Base-by-base conservation (phyloP, 2,797 vertebrate genomes). In the Clangula hyemalis region DNA sequence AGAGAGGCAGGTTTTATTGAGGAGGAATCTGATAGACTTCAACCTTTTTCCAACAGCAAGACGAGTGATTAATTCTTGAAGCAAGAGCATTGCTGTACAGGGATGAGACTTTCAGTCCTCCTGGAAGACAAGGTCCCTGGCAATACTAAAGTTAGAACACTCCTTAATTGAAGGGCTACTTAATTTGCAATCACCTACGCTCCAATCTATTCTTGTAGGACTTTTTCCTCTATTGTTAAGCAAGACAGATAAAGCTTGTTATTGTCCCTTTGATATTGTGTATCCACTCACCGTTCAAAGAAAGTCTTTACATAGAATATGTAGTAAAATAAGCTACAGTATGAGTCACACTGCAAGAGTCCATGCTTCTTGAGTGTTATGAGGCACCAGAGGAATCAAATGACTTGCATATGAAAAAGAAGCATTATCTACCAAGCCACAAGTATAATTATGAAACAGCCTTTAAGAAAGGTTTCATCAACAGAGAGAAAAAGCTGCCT, bases 341-440 rank as follows among this genome's bases (percentile, higher is more conserved):
- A 77, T 47, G 89, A 49, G 70, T 94, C 86, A 92, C 71, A 65
- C 84, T 73, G 61, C 51, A 86, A 94, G 92, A 92, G 64, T 36
- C 84, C 47, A 30, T 12, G 49, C 41, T 41, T 92, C 91, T 75
- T 74, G 85, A 95, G 79, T 68, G 84, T n/a, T 95, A 56, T 7
- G 34, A 94, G 74, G 70, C 75, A 91, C 39, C 86, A 69, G 56
- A 90, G 75, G 66, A 94, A 93, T 95, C 87, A 96, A 94, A 94
- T 92, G 83, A 96, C 94, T 96, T 95, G 88, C 73, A 54, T 83
- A 95, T 60, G 87, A 96, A 85, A 97, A 79, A 89, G 87, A 93
- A 76, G 51, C 78, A 92, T 90, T 94, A 96, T 82, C 49, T 91
- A 94, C 81, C 94, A 95, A 94, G 91, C 87, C 25, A 68, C 22